Conservation (phyloP, 2,113 vertebrate species). For the Microcebus tavaratra region DNA sequence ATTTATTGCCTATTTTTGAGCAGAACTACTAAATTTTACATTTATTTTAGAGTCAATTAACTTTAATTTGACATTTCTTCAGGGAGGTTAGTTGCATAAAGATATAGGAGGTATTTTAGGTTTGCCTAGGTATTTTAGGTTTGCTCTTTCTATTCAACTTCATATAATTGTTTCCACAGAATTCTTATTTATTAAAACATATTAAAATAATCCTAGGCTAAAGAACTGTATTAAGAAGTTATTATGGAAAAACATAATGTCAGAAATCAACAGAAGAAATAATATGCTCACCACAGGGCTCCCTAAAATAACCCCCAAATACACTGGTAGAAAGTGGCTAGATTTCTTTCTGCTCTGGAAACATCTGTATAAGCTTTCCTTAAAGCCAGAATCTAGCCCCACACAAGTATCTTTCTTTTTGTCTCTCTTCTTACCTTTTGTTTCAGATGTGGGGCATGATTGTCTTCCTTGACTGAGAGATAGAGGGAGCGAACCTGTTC, state of each 20-base stretch:
- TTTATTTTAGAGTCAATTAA: conserved; percentile 28
- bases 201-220: conserved; percentile 21
- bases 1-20: conserved; percentile 4
- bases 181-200: conserved; percentile 53
- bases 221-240: background rate
- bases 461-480: conserved; percentile 90
- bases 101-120: conserved; percentile 30
- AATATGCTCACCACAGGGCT: background rate
- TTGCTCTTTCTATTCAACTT: conserved; percentile 39
- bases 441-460: conserved; percentile 80
- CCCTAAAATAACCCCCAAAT: background rate
- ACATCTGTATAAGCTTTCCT: background rate
- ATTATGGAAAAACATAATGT: background rate
- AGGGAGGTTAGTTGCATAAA: conserved; percentile 34
- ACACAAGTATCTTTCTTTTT: background rate
- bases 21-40: conserved; percentile 30
- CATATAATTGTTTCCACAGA: background rate
- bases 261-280: conserved; percentile 40
- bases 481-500: conserved; percentile 95
- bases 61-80: conserved; percentile 41
- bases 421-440: conserved; percentile 86
- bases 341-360: background rate
- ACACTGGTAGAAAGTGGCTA: background rate
- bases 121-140: conserved; percentile 20
- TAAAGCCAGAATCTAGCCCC: background rate